Evolutionary conservation across 23 tunicate genomes (phyloP), one percentile per base, ranked within the genome.

Genomic region (Trididemnum clinides): DNA sequence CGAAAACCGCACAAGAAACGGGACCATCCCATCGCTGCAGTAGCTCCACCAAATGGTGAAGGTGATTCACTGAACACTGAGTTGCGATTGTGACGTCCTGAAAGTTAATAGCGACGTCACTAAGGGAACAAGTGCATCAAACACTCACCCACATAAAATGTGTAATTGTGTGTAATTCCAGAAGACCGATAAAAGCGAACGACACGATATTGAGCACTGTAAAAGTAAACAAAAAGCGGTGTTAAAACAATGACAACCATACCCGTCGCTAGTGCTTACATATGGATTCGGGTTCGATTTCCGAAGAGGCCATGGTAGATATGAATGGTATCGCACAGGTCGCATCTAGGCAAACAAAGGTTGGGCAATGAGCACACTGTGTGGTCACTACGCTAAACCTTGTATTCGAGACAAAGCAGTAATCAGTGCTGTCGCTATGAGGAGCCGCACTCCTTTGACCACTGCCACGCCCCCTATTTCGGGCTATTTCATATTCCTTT

Each of bases 1-100:
- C 97, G 76, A 97, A 97, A 4, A 97, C 95, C 0, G 94, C 71
- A 65, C 96, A 93, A 1, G 90, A 82, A 1, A 97, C 88, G 2
- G 99, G 97, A 2, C 99, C 99, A 32, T 86, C 75, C 99, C 99
- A 97, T 26, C 95, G 57, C n/a, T 92, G 87, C 54, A 79, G 32
- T 31, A 97, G 89, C 91, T 89, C 96, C 76, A 97, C 99, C 89
- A 97, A 89, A 76, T 97, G 99, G 65, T 97, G 99, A 26, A 97
- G 91, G 78, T 97, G 99, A 62, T 97, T 97, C 28, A 93, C 82
- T 1, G 97, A 92, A 49, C 99, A 97, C 49, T 92, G 97, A 0
- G 99, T 97, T 1, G 95, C 99, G 12, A 97, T 39, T 23, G 89
- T 75, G 36, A 97, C 86, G 82, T 97, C 99, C 98, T 94, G 50